A percentile compares a stretch with the other conserved stretches of the same genome.
phyloP scores from a whole-genome alignment of 2,797 vertebrate species.

The Heliangelus exortis region DNA sequence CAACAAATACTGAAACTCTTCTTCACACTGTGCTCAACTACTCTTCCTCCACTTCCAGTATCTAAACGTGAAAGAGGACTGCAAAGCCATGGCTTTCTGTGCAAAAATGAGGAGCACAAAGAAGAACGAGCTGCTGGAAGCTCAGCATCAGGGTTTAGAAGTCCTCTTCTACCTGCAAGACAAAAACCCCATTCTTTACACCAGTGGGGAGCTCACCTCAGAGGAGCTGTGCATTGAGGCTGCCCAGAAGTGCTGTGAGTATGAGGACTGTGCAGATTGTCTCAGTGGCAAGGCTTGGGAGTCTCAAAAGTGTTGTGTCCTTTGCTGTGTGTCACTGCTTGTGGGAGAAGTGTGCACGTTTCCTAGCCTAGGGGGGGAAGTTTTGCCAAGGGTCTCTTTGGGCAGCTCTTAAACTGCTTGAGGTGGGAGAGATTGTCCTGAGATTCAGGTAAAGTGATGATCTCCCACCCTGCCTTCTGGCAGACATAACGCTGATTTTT shows the following conservation, averaged over 20 bases:
- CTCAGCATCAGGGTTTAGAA: conserved; percentile 84
- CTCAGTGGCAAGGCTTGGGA: neutral
- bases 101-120: conserved; percentile 91
- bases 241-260: conserved; percentile 90
- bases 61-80: conserved; percentile 86
- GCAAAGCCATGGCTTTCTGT: conserved; percentile 95
- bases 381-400: neutral
- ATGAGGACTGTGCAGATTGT: neutral
- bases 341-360: neutral
- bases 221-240: conserved; percentile 90
- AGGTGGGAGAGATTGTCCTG: neutral
- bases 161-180: conserved; percentile 88
- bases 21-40: neutral
- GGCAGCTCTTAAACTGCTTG: neutral
- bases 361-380: neutral
- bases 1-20: neutral
- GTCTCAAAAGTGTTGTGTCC: neutral
- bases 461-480: neutral
- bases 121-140: conserved; percentile 78
- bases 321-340: neutral
- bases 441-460: neutral
- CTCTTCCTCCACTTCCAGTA: conserved; percentile 69
- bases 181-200: conserved; percentile 78
- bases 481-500: neutral
- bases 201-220: conserved; percentile 84